These are phyloP conservation scores for Bombyx mandarina DNA, from an alignment of 1,140 invertebrate genomes.

Conservation along the genomic window DNA sequence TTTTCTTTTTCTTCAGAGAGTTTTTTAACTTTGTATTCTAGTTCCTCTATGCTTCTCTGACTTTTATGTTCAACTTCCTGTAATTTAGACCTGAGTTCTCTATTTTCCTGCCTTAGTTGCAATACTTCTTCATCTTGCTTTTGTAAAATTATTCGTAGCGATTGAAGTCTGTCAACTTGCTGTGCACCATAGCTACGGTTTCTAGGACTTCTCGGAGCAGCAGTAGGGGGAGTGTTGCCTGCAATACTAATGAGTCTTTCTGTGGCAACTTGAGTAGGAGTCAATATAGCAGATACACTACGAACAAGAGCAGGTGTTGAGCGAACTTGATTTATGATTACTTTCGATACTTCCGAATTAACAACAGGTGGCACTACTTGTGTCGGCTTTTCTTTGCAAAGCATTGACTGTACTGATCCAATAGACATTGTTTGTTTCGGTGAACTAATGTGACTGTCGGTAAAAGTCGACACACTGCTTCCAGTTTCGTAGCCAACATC, in stretches of 20 bases:
- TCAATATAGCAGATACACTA: slow-evolving; percentile 55
- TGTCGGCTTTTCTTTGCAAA: slow-evolving; percentile 44
- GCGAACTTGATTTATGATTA: slow-evolving; percentile 14
- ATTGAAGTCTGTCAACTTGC: slow-evolving; percentile 45
- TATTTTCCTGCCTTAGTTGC: slow-evolving; percentile 48
- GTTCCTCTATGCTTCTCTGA: slow-evolving; percentile 34
- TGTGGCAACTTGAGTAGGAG: slow-evolving; percentile 46
- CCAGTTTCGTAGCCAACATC: slow-evolving; percentile 61
- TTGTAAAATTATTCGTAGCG: slow-evolving; percentile 44
- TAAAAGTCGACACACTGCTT: slow-evolving; percentile 39
- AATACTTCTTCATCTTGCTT: slow-evolving; percentile 55
- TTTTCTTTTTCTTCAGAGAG: slow-evolving; percentile 41
- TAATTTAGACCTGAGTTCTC: slow-evolving; percentile 41
- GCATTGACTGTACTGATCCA: slow-evolving; percentile 26
- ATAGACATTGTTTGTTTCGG: slow-evolving; percentile 38
- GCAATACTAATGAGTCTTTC: slow-evolving; percentile 51
- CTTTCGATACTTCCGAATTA: slow-evolving; percentile 29
- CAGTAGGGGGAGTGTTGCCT: slow-evolving; percentile 42
- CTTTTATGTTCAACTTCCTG: slow-evolving; percentile 42
- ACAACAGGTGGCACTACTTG: slow-evolving; percentile 54
- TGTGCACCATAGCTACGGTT: slow-evolving; percentile 26
- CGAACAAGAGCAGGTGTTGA: slow-evolving; percentile 39
- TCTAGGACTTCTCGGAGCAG: slow-evolving; percentile 41
- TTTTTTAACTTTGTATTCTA: slow-evolving; percentile 43
- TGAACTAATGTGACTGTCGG: slow-evolving; percentile 29